Evolutionary conservation across 2,888 invertebrate species (phyloP).

Genomic region (Sarcophaga variegata): DNA sequence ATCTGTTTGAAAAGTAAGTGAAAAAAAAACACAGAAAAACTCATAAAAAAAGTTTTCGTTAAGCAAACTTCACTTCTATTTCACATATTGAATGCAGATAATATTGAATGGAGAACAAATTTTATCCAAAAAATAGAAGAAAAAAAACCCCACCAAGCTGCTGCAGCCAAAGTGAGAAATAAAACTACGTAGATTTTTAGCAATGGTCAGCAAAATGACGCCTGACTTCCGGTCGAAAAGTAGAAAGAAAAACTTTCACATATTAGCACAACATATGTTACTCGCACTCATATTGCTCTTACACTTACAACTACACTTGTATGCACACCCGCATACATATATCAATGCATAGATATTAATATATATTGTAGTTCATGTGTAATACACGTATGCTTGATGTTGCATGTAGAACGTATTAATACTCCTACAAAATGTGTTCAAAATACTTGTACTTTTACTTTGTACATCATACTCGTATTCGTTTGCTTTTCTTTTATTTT

Average conservation of each 20-base stretch:
- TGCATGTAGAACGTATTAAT: slow-evolving; percentile 28
- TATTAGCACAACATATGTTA: slow-evolving; percentile 73
- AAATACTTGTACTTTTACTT: slow-evolving; percentile 63
- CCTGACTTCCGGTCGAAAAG: slow-evolving; percentile 69
- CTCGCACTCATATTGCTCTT: background rate
- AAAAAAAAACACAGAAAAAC: slow-evolving; percentile 55
- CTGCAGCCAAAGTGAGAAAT: slow-evolving; percentile 47
- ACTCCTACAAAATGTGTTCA: slow-evolving; percentile 58
- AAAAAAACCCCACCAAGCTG: slow-evolving; percentile 47
- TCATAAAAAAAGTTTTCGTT: slow-evolving; percentile 56
- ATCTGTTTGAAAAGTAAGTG: slow-evolving; percentile 60
- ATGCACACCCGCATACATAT: background rate
- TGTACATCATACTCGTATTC: slow-evolving; percentile 44
- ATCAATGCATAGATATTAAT: background rate
- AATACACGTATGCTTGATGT: slow-evolving; percentile 54
- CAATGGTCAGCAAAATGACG: slow-evolving; percentile 72
- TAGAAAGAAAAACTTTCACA: slow-evolving; percentile 72
- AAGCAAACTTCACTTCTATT: slow-evolving; percentile 45
- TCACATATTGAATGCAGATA: slow-evolving; percentile 68
- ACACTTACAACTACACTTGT: background rate
- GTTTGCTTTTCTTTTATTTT: background rate
- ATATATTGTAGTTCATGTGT: slow-evolving; percentile 22
- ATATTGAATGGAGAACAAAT: slow-evolving; percentile 60
- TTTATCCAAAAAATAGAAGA: background rate
- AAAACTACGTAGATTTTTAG: slow-evolving; percentile 41